Evolutionary conservation across 2,888 invertebrate genomes (phyloP).

Genomic region (Dendrolimus pini): DNA sequence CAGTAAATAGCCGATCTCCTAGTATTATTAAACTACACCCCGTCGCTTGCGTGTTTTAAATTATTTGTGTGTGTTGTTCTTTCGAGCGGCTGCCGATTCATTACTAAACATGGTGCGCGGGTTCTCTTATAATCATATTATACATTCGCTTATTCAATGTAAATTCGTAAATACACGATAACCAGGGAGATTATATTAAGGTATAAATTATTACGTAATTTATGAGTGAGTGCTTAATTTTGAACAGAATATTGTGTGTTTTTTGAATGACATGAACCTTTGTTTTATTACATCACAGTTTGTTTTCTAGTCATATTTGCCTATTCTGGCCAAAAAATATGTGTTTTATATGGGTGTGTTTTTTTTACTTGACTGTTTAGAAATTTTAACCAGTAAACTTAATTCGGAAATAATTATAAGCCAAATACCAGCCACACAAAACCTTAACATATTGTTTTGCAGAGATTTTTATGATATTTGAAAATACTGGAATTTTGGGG

Average conservation of each 20-base stretch:
- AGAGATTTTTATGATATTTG: too few species aligned
- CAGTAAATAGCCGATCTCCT: constrained; percentile 4
- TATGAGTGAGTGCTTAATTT: constrained; percentile 11
- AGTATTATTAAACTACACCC: constrained; percentile 5
- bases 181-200: constrained; percentile 44
- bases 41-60: constrained; percentile 32
- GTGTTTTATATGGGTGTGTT: too few species aligned
- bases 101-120: constrained; percentile 14
- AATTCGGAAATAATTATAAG: too few species aligned
- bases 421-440: too few species aligned
- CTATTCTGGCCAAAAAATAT: too few species aligned
- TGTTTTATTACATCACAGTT: not conserved
- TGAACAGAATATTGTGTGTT: not conserved
- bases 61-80: constrained; percentile 7
- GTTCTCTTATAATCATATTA: constrained; percentile 25
- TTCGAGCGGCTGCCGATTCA: constrained; percentile 6
- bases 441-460: too few species aligned
- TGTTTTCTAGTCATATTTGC: not conserved
- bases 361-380: too few species aligned
- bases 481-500: too few species aligned
- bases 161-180: constrained; percentile 48
- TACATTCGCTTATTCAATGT: constrained; percentile 56
- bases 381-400: too few species aligned
- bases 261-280: too few species aligned
- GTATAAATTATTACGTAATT: constrained; percentile 5